phyloP scores from a whole-genome alignment of 2,888 invertebrate species.

The Eupithecia tripunctaria region DNA sequence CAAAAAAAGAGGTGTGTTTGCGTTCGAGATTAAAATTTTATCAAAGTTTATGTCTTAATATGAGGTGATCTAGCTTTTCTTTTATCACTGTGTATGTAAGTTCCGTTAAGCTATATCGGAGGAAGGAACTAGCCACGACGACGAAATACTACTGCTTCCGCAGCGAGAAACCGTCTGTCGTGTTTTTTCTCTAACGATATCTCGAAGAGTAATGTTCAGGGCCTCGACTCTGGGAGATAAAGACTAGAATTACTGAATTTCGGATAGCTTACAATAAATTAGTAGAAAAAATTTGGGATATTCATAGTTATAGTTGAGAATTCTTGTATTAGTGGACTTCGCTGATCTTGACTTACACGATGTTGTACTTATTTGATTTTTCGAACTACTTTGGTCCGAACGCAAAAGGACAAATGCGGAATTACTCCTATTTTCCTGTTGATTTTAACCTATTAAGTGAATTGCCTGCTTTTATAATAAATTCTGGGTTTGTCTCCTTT shows the following conservation, averaged over 20 bases:
- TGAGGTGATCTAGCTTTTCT: constrained; percentile 2
- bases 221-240: background rate
- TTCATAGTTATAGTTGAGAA: background rate
- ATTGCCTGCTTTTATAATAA: too few relatives aligned
- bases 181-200: constrained; percentile 31
- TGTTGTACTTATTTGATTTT: too few relatives aligned
- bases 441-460: too few relatives aligned
- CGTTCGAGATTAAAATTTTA: background rate
- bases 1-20: too few relatives aligned
- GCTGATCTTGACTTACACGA: background rate
- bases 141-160: constrained; percentile 41
- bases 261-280: background rate
- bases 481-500: too few relatives aligned
- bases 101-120: constrained; percentile 37
- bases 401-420: too few relatives aligned
- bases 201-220: constrained; percentile 25
- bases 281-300: background rate
- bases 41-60: background rate
- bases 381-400: too few relatives aligned
- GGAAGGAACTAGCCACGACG: constrained; percentile 39
- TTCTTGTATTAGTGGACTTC: background rate
- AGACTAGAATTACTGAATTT: background rate
- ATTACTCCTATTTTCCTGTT: too few relatives aligned
- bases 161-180: constrained; percentile 33
- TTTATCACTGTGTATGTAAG: constrained; percentile 9